Base-by-base conservation (phyloP, 2,888 invertebrate genomes). In the Lapara coniferarum region DNA sequence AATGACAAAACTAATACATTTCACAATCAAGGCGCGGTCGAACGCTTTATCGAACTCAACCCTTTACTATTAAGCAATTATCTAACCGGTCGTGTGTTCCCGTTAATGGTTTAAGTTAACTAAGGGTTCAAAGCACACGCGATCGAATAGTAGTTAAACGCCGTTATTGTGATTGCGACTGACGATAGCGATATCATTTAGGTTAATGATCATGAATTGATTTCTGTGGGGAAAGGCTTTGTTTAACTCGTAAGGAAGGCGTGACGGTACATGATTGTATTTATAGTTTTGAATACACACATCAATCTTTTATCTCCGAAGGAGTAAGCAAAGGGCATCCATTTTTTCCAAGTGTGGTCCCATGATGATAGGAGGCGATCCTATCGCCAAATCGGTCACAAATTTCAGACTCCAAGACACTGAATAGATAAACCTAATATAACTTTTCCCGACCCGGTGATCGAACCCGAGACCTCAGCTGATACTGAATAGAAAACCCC, bases 61-160 rank as follows among this genome's bases (percentile, higher is more conserved):
- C 91, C 91, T 78, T 90, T 87, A 71, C 85, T 79, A 87, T 89
- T 84, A 85, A 91, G 90, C 85, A 89, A 91, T 92, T 91, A 91
- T 87, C 85, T 83, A 84, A 74, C 73, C 73, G 78, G 77, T 85
- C 84, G 87, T 44, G 59, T 46, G 63, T 89, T 89, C 87, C 77
- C 75, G 74, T 73, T 89, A 90, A 90, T 90, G 87, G 88, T 81
- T 85, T 77, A 81, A 83, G 81, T 88, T 89, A 81, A 81, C 79
- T 76, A 77, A 73, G 71, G 77, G 77, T 78, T 81, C 72, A 74
- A 70, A 76, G 78, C 74, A 81, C 91, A 91, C 90, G 90, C 90
- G 87, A 91, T 88, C 82, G 81, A 75, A 80, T 79, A 69, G 37
- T 14, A 63, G 53, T 59, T 63, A 53, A 59, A 53, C 37, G 63